Evolutionary conservation across 2,113 vertebrate species (phyloP), one percentile per base, ranked within the genome.

Genomic region (Columba livia): DNA sequence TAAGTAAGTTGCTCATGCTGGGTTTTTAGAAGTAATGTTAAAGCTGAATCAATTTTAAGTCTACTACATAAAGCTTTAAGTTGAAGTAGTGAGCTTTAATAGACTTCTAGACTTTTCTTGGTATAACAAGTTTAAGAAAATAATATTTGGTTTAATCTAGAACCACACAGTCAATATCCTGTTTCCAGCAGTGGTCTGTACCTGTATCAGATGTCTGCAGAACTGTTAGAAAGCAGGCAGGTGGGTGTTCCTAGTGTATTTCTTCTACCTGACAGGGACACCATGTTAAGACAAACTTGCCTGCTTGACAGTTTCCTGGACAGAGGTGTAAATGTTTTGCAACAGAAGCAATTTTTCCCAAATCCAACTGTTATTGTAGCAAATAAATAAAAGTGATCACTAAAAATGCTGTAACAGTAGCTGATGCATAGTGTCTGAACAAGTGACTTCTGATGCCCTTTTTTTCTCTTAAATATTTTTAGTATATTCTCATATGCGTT

Each of bases 21-120:
- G 13, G 75, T 74, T 96, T 82, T 79, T 66, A 48, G 73, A 89
- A 71, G 51, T 83, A 79, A 83, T 60, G 38, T 83, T 72, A 92
- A 93, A 95, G 64, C 34, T 79, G 20, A 93, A 88, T 38, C 47
- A 70, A n/a, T 57, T 57, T 13, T 74, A 77, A 79, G 51, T 72
- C 61, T 69, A 34, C 8, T 58, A 23, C 34, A 54, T 47, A 32
- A 75, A 36, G 26, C 23, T 38, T 83, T 53, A 85, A 40, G 34
- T 28, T 57, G 54, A 85, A 6, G 10, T 64, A 74, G 16, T 60
- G 78, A 87, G 77, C 25, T 94, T 61, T 62, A 74, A 21, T 7
- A 81, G 21, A 21, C n/a, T 86, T 79, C 47, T 15, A 75, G 38
- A 42, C 42, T 86, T 75, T 31, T 40, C 38, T 65, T 58, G 23